Conservation (phyloP, 2,113 vertebrate genomes). For the Lamprotornis superbus region DNA sequence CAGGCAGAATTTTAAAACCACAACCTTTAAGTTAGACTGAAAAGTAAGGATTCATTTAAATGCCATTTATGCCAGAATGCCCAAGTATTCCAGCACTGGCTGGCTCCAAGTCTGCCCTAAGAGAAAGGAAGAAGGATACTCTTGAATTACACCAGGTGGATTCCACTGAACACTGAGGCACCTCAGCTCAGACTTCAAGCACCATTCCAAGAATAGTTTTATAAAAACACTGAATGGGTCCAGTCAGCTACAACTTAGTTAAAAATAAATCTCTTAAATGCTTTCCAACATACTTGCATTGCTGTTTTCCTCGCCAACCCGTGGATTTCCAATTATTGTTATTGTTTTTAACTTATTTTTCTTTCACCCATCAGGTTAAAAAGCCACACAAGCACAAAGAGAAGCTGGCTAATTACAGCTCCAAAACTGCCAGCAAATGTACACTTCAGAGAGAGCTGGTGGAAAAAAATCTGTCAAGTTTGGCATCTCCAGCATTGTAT, state of each 20-base stretch:
- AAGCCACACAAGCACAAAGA: neutral
- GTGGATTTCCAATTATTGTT: neutral
- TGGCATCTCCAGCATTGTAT: neutral
- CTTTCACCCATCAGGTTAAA: neutral
- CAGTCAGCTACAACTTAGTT: neutral
- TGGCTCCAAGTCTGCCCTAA: neutral
- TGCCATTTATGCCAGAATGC: neutral
- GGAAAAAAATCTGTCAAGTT: neutral
- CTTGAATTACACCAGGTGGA: neutral
- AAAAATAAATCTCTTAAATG: neutral
- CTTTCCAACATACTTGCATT: neutral
- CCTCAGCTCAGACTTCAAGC: neutral
- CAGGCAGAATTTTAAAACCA: neutral
- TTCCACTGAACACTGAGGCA: neutral
- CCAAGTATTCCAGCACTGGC: neutral
- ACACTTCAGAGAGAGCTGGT: neutral
- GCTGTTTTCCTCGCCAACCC: neutral
- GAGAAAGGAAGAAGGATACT: neutral
- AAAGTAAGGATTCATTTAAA: neutral
- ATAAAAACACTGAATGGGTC: neutral
- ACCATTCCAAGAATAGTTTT: neutral
- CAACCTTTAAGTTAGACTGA: neutral
- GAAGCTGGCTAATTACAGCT: neutral
- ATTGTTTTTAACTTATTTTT: neutral
- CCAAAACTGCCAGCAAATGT: neutral